Percentiles rank a stretch among this genome's conserved stretches.
Evolutionary conservation across 2,797 vertebrate genomes (phyloP).

Genomic region (Ctenochaetus hawaiiensis): DNA sequence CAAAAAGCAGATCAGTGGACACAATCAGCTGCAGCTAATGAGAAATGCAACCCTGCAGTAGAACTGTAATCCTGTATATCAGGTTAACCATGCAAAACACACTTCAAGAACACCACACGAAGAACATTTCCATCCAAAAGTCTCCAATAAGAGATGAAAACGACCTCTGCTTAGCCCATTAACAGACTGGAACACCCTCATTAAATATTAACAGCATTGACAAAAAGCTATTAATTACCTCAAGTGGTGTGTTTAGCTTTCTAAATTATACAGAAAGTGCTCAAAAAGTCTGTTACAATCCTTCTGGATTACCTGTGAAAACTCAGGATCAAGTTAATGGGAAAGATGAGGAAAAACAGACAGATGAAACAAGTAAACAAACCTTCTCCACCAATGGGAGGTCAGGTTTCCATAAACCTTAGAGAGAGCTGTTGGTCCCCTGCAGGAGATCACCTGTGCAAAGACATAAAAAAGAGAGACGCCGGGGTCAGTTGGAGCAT

Average conservation of each 20-base stretch:
- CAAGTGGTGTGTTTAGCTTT: conserved; percentile 40
- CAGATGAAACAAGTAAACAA: conserved; percentile 14
- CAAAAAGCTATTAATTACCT: conserved; percentile 62
- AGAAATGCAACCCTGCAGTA: conserved; percentile 15
- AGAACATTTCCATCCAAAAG: conserved; percentile 16
- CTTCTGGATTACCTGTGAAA: background rate
- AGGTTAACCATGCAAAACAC: conserved; percentile 8
- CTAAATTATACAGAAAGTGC: conserved; percentile 28
- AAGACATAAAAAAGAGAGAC: conserved; percentile 15
- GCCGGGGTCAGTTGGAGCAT: conserved; percentile 13
- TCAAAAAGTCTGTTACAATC: background rate
- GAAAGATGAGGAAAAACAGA: background rate
- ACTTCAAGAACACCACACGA: background rate
- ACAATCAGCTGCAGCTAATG: background rate
- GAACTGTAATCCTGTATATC: conserved; percentile 13
- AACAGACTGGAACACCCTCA: conserved; percentile 44
- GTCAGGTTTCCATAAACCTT: conserved; percentile 83
- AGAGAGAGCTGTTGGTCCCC: conserved; percentile 65
- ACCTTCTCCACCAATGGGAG: conserved; percentile 79
- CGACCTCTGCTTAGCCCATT: conserved; percentile 22
- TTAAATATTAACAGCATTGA: conserved; percentile 65
- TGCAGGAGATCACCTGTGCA: conserved; percentile 76
- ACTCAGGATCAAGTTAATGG: background rate
- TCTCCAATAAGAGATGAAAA: conserved; percentile 31
- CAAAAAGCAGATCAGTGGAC: conserved; percentile 3